A percentile compares a stretch with the other conserved stretches of the same genome.
Conservation (phyloP, 2,797 vertebrate genomes). For the Merluccius polli region DNA sequence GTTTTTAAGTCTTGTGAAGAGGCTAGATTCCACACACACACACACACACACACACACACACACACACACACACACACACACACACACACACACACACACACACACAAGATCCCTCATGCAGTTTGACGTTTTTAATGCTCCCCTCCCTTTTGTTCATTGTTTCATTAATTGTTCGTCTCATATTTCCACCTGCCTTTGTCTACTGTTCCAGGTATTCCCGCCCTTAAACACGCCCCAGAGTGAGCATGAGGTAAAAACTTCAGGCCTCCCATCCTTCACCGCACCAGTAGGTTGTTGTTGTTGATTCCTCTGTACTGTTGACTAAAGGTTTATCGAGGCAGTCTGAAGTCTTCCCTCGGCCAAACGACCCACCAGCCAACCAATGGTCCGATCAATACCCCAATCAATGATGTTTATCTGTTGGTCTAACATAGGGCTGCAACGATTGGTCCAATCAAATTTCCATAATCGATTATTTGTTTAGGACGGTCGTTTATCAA, state of each 20-base stretch:
- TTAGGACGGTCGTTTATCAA: too few relatives aligned
- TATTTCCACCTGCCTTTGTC: background rate
- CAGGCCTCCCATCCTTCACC: conserved; percentile 2
- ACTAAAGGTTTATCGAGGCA: background rate
- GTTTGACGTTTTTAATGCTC: background rate
- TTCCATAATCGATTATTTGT: too few relatives aligned
- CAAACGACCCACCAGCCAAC: background rate
- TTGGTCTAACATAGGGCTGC: too few relatives aligned
- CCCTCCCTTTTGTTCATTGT: background rate
- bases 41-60: too few relatives aligned
- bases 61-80: too few relatives aligned
- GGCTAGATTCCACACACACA: too few relatives aligned
- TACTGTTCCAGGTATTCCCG: conserved; percentile 41
- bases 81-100: too few relatives aligned
- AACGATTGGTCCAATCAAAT: too few relatives aligned
- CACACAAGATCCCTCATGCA: background rate
- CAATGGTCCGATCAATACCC: background rate
- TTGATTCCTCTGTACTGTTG: background rate
- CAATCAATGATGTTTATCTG: background rate
- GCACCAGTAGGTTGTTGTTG: conserved; percentile 1
- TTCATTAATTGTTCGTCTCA: background rate
- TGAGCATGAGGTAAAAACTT: conserved; percentile 19
- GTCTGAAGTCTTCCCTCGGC: background rate
- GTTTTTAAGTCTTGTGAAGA: background rate
- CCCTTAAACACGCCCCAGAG: conserved; percentile 1